phyloP scores from a whole-genome alignment of 2,888 invertebrate genomes.

The Cerastis rubricosa region DNA sequence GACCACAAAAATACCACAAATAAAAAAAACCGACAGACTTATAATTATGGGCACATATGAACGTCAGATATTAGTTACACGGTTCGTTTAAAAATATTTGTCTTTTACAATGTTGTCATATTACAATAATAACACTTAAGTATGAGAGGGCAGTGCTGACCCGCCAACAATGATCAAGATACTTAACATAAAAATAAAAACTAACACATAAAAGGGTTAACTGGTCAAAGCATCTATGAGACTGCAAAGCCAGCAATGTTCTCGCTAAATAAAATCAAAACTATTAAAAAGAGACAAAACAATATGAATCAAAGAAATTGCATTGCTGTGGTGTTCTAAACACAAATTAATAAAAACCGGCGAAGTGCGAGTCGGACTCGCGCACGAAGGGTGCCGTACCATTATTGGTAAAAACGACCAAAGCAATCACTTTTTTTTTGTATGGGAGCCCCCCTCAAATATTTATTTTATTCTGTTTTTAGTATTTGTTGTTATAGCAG shows the following conservation, averaged over 20 bases:
- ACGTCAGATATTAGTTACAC: background rate
- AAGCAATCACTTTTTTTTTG: no score
- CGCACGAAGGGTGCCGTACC: no score
- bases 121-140: background rate
- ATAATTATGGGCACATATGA: background rate
- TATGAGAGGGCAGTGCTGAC: background rate
- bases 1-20: background rate
- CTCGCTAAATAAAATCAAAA: background rate
- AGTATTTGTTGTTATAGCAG: no score
- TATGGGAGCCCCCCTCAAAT: no score
- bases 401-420: no score
- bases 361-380: no score
- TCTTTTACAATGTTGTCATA: background rate
- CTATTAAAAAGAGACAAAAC: background rate
- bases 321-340: no score
- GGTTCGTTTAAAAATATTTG: background rate
- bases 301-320: background rate
- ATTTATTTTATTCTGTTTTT: no score
- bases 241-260: background rate
- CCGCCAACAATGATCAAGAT: background rate
- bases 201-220: background rate
- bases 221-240: background rate
- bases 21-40: background rate
- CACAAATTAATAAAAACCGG: no score
- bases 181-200: background rate